Percentiles rank a stretch among this genome's conserved stretches.
Conservation (phyloP, 92 coral and sea anemone species). For the Diadumene lineata region DNA sequence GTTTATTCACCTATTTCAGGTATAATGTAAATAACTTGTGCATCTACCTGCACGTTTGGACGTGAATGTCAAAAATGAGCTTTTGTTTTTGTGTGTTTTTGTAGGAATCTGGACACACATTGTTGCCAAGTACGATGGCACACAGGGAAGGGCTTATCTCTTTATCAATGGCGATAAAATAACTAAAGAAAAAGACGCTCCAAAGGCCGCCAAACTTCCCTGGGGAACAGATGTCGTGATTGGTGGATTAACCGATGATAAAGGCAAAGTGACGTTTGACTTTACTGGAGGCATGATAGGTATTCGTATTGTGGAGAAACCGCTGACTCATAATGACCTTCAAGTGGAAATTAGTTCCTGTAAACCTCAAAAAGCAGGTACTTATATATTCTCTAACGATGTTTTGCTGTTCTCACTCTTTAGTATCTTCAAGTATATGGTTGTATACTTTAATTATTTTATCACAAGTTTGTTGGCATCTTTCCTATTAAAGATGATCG, state of each 20-base stretch:
- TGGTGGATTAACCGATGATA: slow-evolving; percentile 50
- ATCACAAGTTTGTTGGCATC: too few species aligned
- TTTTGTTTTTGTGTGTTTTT: not conserved
- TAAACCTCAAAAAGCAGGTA: slow-evolving; percentile 35
- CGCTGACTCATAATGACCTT: slow-evolving; percentile 26
- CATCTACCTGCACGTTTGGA: too few species aligned
- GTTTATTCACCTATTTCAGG: too few species aligned
- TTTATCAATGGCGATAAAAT: slow-evolving; percentile 64
- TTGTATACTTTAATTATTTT: too few species aligned
- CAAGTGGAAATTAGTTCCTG: slow-evolving; percentile 10
- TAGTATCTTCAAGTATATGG: too few species aligned
- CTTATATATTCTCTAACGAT: not conserved
- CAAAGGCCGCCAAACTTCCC: slow-evolving; percentile 49
- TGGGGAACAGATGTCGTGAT: slow-evolving; percentile 58
- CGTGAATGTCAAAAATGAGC: too few species aligned
- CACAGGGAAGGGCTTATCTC: slow-evolving; percentile 56
- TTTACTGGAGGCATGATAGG: slow-evolving; percentile 45
- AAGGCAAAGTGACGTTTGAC: slow-evolving; percentile 19
- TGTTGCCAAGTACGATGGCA: slow-evolving; percentile 55
- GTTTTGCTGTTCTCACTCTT: too few species aligned
- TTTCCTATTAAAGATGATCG: too few species aligned
- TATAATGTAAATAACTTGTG: too few species aligned
- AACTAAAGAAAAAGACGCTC: slow-evolving; percentile 29
- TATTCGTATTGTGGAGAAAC: slow-evolving; percentile 36
- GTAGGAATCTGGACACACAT: slow-evolving; percentile 76